phyloP scores from a whole-genome alignment of 2,113 vertebrate species.

The Oceanites oceanicus region DNA sequence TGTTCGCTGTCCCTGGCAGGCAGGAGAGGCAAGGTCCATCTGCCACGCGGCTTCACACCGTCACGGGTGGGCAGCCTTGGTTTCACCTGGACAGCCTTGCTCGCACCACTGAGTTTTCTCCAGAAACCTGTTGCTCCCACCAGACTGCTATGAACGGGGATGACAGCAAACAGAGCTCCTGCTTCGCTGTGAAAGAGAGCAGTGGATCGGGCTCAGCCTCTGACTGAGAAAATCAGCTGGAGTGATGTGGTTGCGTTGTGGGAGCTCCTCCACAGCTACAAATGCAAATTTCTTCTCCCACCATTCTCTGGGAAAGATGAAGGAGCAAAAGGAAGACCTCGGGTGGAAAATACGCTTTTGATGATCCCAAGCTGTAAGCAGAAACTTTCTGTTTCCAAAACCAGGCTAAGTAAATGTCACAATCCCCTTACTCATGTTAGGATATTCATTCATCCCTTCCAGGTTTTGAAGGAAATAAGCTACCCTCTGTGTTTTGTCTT shows the following conservation, averaged over 20 bases:
- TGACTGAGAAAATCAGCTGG: background rate
- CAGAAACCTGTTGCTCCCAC: background rate
- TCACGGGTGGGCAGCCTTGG: background rate
- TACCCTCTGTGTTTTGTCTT: background rate
- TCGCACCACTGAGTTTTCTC: background rate
- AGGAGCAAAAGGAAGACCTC: background rate
- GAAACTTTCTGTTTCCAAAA: background rate
- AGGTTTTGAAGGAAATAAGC: background rate
- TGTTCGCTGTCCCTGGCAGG: background rate
- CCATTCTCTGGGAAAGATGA: background rate
- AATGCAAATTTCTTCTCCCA: background rate
- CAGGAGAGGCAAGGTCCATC: background rate
- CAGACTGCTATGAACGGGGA: background rate
- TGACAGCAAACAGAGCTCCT: background rate
- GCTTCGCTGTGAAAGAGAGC: background rate
- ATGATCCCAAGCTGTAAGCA: background rate
- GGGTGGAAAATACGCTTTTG: background rate
- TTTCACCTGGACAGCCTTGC: background rate
- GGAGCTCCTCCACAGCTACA: background rate
- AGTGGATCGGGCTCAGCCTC: background rate
- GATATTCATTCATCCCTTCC: background rate
- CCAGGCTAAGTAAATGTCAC: background rate
- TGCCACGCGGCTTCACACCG: background rate
- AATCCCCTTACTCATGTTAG: background rate
- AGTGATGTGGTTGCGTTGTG: background rate